Percentiles rank a stretch among this genome's conserved stretches.
phyloP scores from a whole-genome alignment of 2,888 invertebrate species.

The Actias luna region DNA sequence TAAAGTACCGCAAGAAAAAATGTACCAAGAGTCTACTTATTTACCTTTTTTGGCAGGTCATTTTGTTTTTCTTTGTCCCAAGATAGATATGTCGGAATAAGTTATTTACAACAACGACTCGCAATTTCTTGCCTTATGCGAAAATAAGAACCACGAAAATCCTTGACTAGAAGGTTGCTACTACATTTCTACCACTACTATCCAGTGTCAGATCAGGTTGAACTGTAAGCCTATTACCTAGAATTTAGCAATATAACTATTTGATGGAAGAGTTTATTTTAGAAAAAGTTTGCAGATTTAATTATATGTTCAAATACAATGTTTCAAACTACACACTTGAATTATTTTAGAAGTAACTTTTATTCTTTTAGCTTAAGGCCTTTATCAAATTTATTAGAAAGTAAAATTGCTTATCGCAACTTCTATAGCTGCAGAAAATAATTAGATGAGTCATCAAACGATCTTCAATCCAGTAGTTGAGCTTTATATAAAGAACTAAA shows the following conservation, averaged over 20 bases:
- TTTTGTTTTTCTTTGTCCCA: conserved; percentile 34
- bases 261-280: not conserved
- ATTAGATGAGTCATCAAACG: not conserved
- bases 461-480: too few relatives aligned
- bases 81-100: conserved; percentile 33
- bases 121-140: conserved; percentile 32
- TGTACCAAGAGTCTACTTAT: conserved; percentile 26
- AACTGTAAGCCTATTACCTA: not conserved
- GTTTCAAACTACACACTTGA: not conserved
- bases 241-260: not conserved
- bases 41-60: conserved; percentile 24
- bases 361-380: too few relatives aligned
- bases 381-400: not conserved
- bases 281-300: not conserved
- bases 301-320: not conserved
- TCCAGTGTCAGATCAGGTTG: not conserved
- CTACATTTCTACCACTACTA: not conserved
- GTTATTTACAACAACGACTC: conserved; percentile 36
- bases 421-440: not conserved
- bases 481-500: too few relatives aligned
- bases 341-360: not conserved
- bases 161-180: conserved; percentile 1
- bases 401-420: not conserved
- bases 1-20: conserved; percentile 6
- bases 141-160: conserved; percentile 32